Evolutionary conservation across 1,140 invertebrate species (phyloP).

Genomic region (Olivierus martensii): DNA sequence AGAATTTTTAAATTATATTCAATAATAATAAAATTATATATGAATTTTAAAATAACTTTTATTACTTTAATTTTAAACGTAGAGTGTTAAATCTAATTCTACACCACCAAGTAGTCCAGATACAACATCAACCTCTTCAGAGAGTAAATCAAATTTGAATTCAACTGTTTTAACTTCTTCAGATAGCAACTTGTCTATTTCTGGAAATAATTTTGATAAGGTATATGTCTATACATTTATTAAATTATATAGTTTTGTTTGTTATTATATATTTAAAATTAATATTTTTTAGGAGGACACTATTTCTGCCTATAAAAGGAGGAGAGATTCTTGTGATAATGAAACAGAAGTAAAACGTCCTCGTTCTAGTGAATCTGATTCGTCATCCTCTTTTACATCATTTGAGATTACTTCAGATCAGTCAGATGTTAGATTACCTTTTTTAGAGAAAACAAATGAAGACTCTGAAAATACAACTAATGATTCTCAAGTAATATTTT

Average conservation of each 20-base stretch:
- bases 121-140: not conserved
- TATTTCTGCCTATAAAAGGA: not conserved
- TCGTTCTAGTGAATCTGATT: not conserved
- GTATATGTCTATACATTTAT: too few relatives aligned
- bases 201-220: too few relatives aligned
- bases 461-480: constrained; percentile 2
- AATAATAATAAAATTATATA: too few relatives aligned
- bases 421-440: not conserved
- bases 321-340: not conserved
- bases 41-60: too few relatives aligned
- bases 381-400: not conserved
- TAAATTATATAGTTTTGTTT: too few relatives aligned
- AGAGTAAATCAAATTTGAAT: not conserved
- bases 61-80: not conserved
- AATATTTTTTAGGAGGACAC: too few relatives aligned
- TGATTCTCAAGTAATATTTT: not conserved
- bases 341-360: not conserved
- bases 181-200: too few relatives aligned
- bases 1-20: not conserved
- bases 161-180: too few relatives aligned
- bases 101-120: not conserved
- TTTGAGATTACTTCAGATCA: not conserved
- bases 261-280: too few relatives aligned
- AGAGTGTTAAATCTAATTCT: not conserved
- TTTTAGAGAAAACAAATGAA: not conserved